Evolutionary conservation across 2,888 invertebrate species (phyloP).

Genomic region (Epistrophe grossulariae): DNA sequence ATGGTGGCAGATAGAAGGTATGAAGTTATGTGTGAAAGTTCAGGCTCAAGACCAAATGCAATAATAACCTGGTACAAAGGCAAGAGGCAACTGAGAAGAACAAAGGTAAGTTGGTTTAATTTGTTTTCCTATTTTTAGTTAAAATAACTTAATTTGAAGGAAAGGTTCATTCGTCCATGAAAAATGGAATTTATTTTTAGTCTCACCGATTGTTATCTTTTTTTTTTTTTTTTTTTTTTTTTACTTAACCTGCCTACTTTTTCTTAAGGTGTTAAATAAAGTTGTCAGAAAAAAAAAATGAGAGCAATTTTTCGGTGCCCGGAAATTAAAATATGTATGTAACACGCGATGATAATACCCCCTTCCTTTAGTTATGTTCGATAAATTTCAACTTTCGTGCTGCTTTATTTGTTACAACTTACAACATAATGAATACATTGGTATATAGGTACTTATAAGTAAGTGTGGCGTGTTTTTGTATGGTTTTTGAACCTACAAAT

Average conservation of each 20-base stretch:
- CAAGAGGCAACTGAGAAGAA: conserved; percentile 91
- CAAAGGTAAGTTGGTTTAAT: conserved; percentile 87
- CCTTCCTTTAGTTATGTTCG: no score
- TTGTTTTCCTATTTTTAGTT: not conserved
- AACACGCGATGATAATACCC: conserved; percentile 39
- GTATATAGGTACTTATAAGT: no score
- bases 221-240: not conserved
- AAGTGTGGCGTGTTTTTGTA: conserved; percentile 15
- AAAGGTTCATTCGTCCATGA: not conserved
- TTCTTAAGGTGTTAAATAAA: conserved; percentile 23
- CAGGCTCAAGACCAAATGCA: conserved; percentile 93
- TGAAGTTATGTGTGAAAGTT: conserved; percentile 92
- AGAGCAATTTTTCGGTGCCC: not conserved
- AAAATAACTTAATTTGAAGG: not conserved
- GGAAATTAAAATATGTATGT: conserved; percentile 22
- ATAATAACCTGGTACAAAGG: conserved; percentile 96
- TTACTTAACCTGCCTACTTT: not conserved
- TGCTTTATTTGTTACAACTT: conserved; percentile 14
- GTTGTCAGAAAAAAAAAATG: conserved; percentile 16
- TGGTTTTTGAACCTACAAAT: not conserved
- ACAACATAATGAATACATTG: conserved; percentile 11
- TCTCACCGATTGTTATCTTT: not conserved
- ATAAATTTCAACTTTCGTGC: conserved; percentile 20
- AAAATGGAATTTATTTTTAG: no score
- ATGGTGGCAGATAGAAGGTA: conserved; percentile 93